These are phyloP conservation scores for Polypterus bichir DNA, from an alignment of 2,113 vertebrate species.

Conservation along the genomic window DNA sequence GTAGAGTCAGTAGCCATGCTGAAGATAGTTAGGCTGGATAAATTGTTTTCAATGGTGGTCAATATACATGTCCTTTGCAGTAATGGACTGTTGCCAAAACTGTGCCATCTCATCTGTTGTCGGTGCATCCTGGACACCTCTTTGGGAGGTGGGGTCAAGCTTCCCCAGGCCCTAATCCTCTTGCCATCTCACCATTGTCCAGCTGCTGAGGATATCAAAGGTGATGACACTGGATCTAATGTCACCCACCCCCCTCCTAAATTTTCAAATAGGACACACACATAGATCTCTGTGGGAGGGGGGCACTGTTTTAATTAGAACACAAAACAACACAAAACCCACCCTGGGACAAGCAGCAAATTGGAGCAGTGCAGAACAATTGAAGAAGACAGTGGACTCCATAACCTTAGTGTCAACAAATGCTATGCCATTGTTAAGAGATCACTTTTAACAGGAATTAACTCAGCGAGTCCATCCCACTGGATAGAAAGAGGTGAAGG, in stretches of 20 bases:
- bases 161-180: background rate
- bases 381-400: background rate
- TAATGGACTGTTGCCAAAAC: too few relatives aligned
- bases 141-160: background rate
- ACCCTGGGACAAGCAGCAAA: background rate
- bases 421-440: background rate
- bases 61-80: too few relatives aligned
- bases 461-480: background rate
- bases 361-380: background rate
- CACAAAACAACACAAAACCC: background rate
- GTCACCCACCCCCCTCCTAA: background rate
- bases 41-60: too few relatives aligned
- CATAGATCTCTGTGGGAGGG: background rate
- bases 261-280: background rate
- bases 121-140: too few relatives aligned
- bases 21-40: too few relatives aligned
- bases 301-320: background rate
- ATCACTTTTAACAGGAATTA: constrained; percentile 1
- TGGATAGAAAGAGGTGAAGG: background rate
- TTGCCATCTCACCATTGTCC: background rate
- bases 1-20: too few relatives aligned
- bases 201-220: background rate
- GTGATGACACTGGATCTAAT: background rate
- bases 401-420: background rate
- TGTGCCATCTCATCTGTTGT: too few relatives aligned